Evolutionary conservation across 2,888 invertebrate species (phyloP).

Genomic region (Melinaea menophilus): DNA sequence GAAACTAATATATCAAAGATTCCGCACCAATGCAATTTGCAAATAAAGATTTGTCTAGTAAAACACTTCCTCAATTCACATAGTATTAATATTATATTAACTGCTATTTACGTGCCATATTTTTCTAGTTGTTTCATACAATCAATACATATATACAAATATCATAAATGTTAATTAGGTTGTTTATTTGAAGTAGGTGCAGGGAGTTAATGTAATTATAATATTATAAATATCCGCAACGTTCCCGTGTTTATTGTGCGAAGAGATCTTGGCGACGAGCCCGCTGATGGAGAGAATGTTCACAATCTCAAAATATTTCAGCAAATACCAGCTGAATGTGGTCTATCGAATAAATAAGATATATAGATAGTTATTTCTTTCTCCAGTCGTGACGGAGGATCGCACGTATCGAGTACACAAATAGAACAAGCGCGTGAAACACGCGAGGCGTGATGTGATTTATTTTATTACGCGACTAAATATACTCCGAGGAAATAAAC

Average conservation of each 20-base stretch:
- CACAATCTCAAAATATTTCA: constrained; percentile 26
- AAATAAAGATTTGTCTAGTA: too few species aligned
- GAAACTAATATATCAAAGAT: too few species aligned
- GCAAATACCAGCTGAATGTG: constrained; percentile 13
- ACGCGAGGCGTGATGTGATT: constrained; percentile 36
- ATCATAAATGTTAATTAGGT: too few species aligned
- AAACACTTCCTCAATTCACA: too few species aligned
- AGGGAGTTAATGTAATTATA: background rate
- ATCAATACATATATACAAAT: too few species aligned
- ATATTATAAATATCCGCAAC: constrained; percentile 7
- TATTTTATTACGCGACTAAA: constrained; percentile 41
- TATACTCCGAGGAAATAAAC: constrained; percentile 33
- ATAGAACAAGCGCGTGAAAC: constrained; percentile 32
- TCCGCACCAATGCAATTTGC: too few species aligned
- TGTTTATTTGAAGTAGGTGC: background rate
- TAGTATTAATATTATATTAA: too few species aligned
- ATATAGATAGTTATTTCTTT: background rate
- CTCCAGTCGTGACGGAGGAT: constrained; percentile 6
- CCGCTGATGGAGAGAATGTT: constrained; percentile 18
- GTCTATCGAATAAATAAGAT: background rate
- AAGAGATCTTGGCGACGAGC: constrained; percentile 21
- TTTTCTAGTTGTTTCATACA: too few species aligned
- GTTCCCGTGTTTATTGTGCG: constrained; percentile 18
- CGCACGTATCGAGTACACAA: constrained; percentile 27
- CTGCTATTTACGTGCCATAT: too few species aligned